Evolutionary conservation across 2,113 vertebrate species (phyloP), one percentile per base, ranked within the genome.

Genomic region (Lasiurus cinereus): DNA sequence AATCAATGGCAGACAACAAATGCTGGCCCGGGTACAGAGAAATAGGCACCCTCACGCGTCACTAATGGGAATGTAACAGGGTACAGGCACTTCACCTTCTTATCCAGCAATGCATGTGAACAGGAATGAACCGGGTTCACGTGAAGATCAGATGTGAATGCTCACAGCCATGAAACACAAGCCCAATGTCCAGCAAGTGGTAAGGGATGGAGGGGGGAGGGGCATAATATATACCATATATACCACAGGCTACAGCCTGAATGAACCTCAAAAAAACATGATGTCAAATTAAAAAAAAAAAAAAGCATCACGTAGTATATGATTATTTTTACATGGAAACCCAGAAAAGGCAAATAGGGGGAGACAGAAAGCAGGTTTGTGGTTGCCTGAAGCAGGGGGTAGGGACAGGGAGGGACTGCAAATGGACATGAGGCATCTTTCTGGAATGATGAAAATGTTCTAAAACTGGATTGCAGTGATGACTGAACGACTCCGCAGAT

Each of bases 361-460:
- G 46, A 86, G 16, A 70, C 74, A 93, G 56, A 91, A 79, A 93
- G 59, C 18, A 84, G 59, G 80, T 78, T 3, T 83, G 50, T 50
- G 39, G 78, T 87, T 82, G 92, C 92, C 84, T 64, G 31, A 8
- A 3, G 79, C 70, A 70, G 89, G 80, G 66, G 78, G 33, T 64
- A 31, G 90, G 62, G 27, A 88, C 72, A 88, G 80, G 95, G 92
- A 95, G 83, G 74, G 46, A 88, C 92, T 92, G 33, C 66, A 90
- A 77, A 88, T 78, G 84, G 50, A 88, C 48, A 78, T 83, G 93
- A 97, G 90, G 36, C 91, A 95, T 93, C 82, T 39, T 91, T 95
- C 6, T 86, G 94, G 96, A 96, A 97, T 95, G 94, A 94, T 64
- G 70, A 79, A 96, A 95, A 96, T 94, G 85, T 93, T 93, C 94